Conservation (phyloP, 1,140 invertebrate species). For the Paralvinella palmiformis region DNA sequence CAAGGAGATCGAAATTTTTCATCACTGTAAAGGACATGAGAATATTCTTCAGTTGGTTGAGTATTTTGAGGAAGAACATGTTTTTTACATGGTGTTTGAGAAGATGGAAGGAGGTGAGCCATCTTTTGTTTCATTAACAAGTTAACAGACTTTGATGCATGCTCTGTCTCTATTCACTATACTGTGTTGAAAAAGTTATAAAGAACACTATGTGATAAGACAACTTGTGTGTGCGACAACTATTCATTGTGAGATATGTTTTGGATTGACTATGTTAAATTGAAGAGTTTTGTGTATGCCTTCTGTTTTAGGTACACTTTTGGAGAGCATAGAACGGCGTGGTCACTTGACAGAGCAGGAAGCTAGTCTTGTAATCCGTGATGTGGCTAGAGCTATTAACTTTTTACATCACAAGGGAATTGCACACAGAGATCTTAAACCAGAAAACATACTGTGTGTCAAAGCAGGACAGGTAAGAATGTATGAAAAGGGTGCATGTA, state of each 20-base stretch:
- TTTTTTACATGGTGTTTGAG: slow-evolving; percentile 95
- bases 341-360: slow-evolving; percentile 91
- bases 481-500: too few relatives aligned
- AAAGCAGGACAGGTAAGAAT: slow-evolving; percentile 65
- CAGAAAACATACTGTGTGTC: slow-evolving; percentile 95
- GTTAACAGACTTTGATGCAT: not conserved
- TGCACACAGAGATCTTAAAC: slow-evolving; percentile 88
- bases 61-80: slow-evolving; percentile 92
- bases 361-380: slow-evolving; percentile 84
- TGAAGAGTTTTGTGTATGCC: slow-evolving; percentile 3
- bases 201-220: not conserved
- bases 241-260: not conserved
- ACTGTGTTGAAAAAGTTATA: not conserved
- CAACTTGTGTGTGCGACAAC: not conserved
- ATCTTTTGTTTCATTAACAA: too few relatives aligned
- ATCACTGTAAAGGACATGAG: slow-evolving; percentile 91
- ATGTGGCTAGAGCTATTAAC: slow-evolving; percentile 87
- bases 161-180: not conserved
- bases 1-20: slow-evolving; percentile 97
- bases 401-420: slow-evolving; percentile 80
- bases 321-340: slow-evolving; percentile 85
- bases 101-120: slow-evolving; percentile 85
- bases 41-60: slow-evolving; percentile 96
- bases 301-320: slow-evolving; percentile 54
- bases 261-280: slow-evolving; percentile 3